Conservation (phyloP, 2,888 invertebrate genomes). For the Patella pellucida region DNA sequence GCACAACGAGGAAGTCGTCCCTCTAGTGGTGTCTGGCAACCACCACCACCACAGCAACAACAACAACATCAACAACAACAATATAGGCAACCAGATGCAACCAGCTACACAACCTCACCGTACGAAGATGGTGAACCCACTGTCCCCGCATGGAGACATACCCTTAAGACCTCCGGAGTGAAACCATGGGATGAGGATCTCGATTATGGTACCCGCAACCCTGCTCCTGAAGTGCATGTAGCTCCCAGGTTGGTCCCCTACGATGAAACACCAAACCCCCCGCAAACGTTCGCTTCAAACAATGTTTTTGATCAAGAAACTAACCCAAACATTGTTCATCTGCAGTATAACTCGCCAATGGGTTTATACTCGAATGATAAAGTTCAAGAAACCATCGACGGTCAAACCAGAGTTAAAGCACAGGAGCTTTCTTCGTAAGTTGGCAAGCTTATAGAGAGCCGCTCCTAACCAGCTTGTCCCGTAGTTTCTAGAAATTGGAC, state of each 20-base stretch:
- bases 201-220: slow-evolving; percentile 23
- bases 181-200: slow-evolving; percentile 42
- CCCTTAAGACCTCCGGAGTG: slow-evolving; percentile 45
- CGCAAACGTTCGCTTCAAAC: slow-evolving; percentile 17
- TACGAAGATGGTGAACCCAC: slow-evolving; percentile 13
- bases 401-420: slow-evolving; percentile 56
- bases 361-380: slow-evolving; percentile 67
- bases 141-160: slow-evolving; percentile 49
- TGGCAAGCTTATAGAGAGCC: slow-evolving; percentile 20
- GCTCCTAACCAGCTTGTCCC: not conserved
- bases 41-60: not conserved
- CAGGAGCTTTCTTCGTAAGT: slow-evolving; percentile 39
- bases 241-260: slow-evolving; percentile 37
- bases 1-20: not conserved
- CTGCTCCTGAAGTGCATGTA: slow-evolving; percentile 23
- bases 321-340: slow-evolving; percentile 61
- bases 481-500: no score
- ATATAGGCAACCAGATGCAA: not conserved
- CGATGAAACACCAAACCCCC: slow-evolving; percentile 26
- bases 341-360: slow-evolving; percentile 70
- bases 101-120: slow-evolving; percentile 1
- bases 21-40: not conserved
- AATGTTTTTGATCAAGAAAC: slow-evolving; percentile 22
- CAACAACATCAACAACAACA: not conserved
- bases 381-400: slow-evolving; percentile 59